Percentiles rank a stretch among this genome's conserved stretches.
Evolutionary conservation across 1,140 invertebrate species (phyloP).

Genomic region (Sarcophaga bullata): DNA sequence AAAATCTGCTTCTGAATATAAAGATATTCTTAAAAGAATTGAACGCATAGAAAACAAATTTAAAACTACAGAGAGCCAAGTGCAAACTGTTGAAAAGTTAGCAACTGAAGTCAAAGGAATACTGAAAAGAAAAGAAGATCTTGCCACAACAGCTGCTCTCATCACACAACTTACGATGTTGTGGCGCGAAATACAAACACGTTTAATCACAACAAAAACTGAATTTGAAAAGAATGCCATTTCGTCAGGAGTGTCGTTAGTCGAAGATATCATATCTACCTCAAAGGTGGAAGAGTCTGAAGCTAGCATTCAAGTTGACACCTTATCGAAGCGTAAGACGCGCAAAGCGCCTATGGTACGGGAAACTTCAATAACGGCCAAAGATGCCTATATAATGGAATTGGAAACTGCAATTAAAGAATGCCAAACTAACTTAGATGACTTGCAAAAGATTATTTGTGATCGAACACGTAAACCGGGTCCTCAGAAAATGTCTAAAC

Average conservation of each 20-base stretch:
- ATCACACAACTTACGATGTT: conserved; percentile 76
- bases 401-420: conserved; percentile 75
- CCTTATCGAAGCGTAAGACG: conserved; percentile 68
- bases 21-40: conserved; percentile 66
- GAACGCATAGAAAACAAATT: conserved; percentile 71
- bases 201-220: conserved; percentile 68
- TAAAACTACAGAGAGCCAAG: conserved; percentile 66
- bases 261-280: conserved; percentile 75
- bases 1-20: conserved; percentile 62
- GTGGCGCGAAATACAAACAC: conserved; percentile 72
- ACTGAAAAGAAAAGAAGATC: conserved; percentile 67
- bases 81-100: conserved; percentile 70
- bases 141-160: conserved; percentile 70
- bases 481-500: conserved; percentile 72
- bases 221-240: conserved; percentile 63
- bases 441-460: conserved; percentile 68
- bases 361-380: conserved; percentile 76
- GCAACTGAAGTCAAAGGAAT: conserved; percentile 71
- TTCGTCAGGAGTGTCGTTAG: conserved; percentile 48
- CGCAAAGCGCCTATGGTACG: conserved; percentile 65
- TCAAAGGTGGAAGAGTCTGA: conserved; percentile 81
- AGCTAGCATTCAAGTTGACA: conserved; percentile 81
- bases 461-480: conserved; percentile 67
- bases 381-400: conserved; percentile 82
- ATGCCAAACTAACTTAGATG: conserved; percentile 69